Conservation (phyloP, 2,888 invertebrate species). For the Pelosia muscerda region DNA sequence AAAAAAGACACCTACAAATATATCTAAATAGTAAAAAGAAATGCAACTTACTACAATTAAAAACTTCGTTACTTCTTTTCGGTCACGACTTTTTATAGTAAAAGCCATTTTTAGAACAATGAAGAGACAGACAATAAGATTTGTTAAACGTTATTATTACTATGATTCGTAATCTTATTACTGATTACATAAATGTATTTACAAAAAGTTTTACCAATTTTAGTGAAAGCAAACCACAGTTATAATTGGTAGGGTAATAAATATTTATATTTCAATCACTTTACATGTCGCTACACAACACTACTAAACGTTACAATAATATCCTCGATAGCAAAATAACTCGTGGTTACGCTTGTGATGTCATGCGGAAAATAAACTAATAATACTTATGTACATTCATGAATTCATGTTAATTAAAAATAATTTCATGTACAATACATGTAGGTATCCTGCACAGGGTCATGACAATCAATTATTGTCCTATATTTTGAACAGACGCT, state of each 20-base stretch:
- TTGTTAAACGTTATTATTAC: neutral
- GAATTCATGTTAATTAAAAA: neutral
- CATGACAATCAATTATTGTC: neutral
- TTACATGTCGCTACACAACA: neutral
- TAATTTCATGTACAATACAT: neutral
- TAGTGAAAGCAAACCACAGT: neutral
- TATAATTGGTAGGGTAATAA: neutral
- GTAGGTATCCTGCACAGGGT: neutral
- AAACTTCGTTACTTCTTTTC: slow-evolving; percentile 1
- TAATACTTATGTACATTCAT: neutral
- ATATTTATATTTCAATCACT: neutral
- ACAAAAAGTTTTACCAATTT: too few species aligned
- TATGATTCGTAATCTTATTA: too few species aligned
- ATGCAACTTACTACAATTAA: slow-evolving; percentile 10
- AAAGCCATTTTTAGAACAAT: slow-evolving; percentile 8
- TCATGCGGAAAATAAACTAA: neutral
- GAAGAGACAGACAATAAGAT: neutral
- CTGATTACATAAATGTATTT: too few species aligned
- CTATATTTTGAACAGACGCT: too few species aligned
- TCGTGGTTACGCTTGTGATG: neutral
- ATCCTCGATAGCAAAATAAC: neutral
- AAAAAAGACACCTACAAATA: neutral
- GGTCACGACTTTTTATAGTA: slow-evolving; percentile 11
- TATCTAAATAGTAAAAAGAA: neutral
- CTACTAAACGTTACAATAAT: neutral